phyloP scores from a whole-genome alignment of 2,888 invertebrate species.

The Clepsis dumicolana region DNA sequence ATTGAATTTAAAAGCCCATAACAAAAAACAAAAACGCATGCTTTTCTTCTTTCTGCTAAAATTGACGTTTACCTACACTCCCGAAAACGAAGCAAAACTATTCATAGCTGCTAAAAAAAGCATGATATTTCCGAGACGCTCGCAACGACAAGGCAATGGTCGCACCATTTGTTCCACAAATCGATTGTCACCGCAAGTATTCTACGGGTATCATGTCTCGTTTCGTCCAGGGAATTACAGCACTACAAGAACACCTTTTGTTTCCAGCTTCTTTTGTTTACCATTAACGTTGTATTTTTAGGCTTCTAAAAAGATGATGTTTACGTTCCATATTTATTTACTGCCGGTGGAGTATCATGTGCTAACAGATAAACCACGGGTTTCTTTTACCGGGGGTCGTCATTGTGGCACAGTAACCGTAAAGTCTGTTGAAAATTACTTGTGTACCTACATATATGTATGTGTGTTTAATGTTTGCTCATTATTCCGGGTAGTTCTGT shows the following conservation, averaged over 20 bases:
- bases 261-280: conserved; percentile 32
- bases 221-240: conserved; percentile 42
- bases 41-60: too few species aligned
- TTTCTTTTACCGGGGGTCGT: conserved; percentile 17
- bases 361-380: conserved; percentile 9
- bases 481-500: too few species aligned
- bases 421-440: neutral
- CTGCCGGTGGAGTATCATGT: conserved; percentile 30
- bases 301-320: conserved; percentile 37
- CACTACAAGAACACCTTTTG: conserved; percentile 30
- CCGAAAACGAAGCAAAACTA: too few species aligned
- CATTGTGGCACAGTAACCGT: neutral
- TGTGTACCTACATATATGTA: too few species aligned
- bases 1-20: too few species aligned
- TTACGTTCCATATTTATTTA: conserved; percentile 40
- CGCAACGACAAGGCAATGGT: conserved; percentile 45
- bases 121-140: conserved; percentile 13
- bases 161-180: conserved; percentile 48
- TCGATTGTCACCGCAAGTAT: conserved; percentile 47
- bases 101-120: neutral
- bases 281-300: conserved; percentile 28
- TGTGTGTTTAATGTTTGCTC: too few species aligned
- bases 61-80: too few species aligned
- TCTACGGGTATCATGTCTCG: conserved; percentile 38
- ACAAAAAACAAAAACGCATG: too few species aligned